Evolutionary conservation across 2,113 vertebrate genomes (phyloP), one percentile per base, ranked within the genome.

Genomic region (Formicarius rufipectus): DNA sequence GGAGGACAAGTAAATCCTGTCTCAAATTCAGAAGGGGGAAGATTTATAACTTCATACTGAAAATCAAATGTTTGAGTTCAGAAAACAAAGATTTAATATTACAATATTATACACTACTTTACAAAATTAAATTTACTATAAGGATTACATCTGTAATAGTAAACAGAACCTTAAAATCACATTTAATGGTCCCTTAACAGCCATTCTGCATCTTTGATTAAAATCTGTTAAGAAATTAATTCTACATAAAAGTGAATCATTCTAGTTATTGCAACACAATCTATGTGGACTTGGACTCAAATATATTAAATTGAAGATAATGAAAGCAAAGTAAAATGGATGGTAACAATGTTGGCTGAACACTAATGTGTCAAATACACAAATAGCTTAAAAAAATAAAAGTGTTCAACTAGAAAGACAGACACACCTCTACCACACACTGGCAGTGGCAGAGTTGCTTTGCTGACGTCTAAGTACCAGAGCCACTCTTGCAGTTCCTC

Each of bases 101-200:
- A 98, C 98, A 98, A 93, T 98, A 98, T 98, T 95, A 97, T 98
- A 98, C 98, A 98, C 98, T 98, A 98, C 98, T 98, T 98, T 98
- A 98, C 98, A 98, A 98, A 98, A 98, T 98, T 97, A 98, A 98
- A 97, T 94, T 96, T 97, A 98, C 97, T 97, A 45, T 96, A 96
- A 98, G 97, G 96, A 97, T 98, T 97, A 97, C 94, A 97, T 97
- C 97, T 93, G 22, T 96, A 95, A 96, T 97, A 97, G 96, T 96
- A 97, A 97, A 97, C 84, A 98, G 96, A 98, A 98, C 80, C 91
- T 97, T 97, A 91, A 97, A 97, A 97, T 98, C 98, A 98, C 98
- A 98, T 98, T 98, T 97, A 97, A 97, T 98, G 98, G 98, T 98
- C 98, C 98, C 98, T 97, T 98, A 97, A 98, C 59, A 98, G 95